phyloP scores from a whole-genome alignment of 37 sponge, comb jelly and placozoan species.

The Tethya wilhelma region DNA sequence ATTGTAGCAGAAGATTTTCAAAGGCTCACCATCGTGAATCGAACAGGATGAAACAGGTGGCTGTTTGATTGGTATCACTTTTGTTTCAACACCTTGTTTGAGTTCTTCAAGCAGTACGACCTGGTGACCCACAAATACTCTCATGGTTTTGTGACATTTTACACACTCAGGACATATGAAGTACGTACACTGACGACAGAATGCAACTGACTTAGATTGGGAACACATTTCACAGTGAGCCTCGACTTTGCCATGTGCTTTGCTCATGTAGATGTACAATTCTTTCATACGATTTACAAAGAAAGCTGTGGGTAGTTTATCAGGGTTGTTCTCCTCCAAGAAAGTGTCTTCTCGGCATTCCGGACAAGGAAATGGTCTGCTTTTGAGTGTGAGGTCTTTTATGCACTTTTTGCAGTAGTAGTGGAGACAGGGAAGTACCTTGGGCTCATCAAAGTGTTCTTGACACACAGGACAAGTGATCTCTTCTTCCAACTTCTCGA shows the following conservation, averaged over 20 bases:
- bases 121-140: constrained; percentile 19
- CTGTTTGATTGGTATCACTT: neutral
- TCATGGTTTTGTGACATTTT: constrained; percentile 9
- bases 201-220: neutral
- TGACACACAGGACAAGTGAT: constrained; percentile 53
- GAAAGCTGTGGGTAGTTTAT: constrained; percentile 31
- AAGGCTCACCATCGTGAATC: constrained; percentile 24
- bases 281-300: constrained; percentile 47
- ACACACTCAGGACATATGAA: constrained; percentile 46
- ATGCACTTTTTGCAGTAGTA: constrained; percentile 57
- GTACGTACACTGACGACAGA: constrained; percentile 44
- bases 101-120: constrained; percentile 15
- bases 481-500: constrained; percentile 35
- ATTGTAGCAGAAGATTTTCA: constrained; percentile 46
- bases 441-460: constrained; percentile 30
- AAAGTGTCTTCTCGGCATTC: constrained; percentile 24
- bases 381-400: constrained; percentile 12
- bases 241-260: constrained; percentile 25
- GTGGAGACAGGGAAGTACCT: constrained; percentile 48
- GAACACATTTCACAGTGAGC: constrained; percentile 35
- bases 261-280: constrained; percentile 20
- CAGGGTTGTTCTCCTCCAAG: constrained; percentile 6
- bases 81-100: constrained; percentile 18
- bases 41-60: neutral
- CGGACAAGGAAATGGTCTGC: constrained; percentile 37